Conservation (phyloP, 2,888 invertebrate genomes). For the Polydrusus pterygomalis region DNA sequence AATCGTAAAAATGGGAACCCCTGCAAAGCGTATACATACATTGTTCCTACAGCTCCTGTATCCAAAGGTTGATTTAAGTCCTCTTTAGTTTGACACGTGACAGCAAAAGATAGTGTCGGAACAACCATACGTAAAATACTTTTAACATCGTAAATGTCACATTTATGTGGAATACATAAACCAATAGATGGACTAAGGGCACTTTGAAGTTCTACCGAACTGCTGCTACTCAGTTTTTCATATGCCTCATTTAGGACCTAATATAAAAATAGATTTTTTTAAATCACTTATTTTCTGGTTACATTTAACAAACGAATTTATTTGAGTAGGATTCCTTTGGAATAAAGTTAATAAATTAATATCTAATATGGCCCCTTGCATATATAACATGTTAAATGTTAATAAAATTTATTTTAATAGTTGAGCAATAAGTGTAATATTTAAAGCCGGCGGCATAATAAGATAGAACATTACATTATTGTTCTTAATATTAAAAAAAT, state of each 20-base stretch:
- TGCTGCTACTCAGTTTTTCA: background rate
- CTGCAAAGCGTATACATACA: slow-evolving; percentile 23
- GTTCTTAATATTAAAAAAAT: too few relatives aligned
- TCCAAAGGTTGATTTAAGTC: slow-evolving; percentile 4
- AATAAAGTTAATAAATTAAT: too few relatives aligned
- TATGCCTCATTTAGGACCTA: background rate
- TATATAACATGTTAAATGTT: too few relatives aligned
- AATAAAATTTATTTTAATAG: too few relatives aligned
- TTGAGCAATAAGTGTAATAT: too few relatives aligned
- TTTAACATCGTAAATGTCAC: slow-evolving; percentile 18
- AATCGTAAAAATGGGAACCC: too few relatives aligned
- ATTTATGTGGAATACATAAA: slow-evolving; percentile 39
- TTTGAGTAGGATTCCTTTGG: too few relatives aligned
- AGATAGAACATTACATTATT: too few relatives aligned
- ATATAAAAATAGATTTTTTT: background rate
- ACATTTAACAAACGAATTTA: too few relatives aligned
- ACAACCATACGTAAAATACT: background rate
- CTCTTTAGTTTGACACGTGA: slow-evolving; percentile 37
- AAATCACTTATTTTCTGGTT: too few relatives aligned
- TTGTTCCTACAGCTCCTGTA: slow-evolving; percentile 10
- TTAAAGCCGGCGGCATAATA: too few relatives aligned
- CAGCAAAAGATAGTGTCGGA: slow-evolving; percentile 14
- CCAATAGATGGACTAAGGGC: slow-evolving; percentile 14
- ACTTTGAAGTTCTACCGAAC: background rate
- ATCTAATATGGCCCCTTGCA: too few relatives aligned